Evolutionary conservation across 2,888 invertebrate species (phyloP).

Genomic region (Diarsia brunnea): DNA sequence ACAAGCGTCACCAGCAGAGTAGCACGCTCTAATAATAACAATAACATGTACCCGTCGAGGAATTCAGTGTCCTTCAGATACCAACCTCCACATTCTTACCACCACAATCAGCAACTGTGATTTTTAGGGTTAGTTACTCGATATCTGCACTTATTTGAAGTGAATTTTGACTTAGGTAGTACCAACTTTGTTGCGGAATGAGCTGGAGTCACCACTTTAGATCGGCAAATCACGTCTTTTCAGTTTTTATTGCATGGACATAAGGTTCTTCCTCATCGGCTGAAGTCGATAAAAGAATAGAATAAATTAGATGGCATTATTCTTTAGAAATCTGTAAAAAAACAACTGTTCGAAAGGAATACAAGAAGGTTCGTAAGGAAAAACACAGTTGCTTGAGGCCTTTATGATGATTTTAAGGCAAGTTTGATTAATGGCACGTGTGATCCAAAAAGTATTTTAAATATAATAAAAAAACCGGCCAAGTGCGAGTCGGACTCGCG

Average conservation of each 20-base stretch:
- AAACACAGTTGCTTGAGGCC: not conserved
- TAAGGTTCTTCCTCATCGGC: not conserved
- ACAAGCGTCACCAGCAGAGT: constrained; percentile 72
- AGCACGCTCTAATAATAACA: constrained; percentile 43
- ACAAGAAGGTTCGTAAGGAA: too few relatives aligned
- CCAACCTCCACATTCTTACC: constrained; percentile 38
- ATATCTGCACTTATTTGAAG: not conserved
- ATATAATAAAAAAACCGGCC: too few relatives aligned
- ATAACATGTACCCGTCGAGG: constrained; percentile 76
- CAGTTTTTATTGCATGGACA: not conserved
- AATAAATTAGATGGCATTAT: not conserved
- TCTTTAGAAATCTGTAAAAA: not conserved
- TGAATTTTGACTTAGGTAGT: not conserved
- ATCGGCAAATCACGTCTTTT: not conserved
- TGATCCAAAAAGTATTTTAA: too few relatives aligned
- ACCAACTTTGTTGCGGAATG: not conserved
- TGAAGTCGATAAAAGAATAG: too few relatives aligned
- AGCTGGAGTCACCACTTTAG: not conserved
- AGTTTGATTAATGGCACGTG: too few relatives aligned
- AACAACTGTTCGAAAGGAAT: not conserved
- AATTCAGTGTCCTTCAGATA: constrained; percentile 70
- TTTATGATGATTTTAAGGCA: not conserved
- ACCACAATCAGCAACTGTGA: constrained; percentile 37
- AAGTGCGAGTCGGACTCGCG: too few relatives aligned
- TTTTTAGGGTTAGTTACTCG: constrained; percentile 11